Base-by-base conservation (phyloP, 1,140 invertebrate species). In the Charaxes varanes region DNA sequence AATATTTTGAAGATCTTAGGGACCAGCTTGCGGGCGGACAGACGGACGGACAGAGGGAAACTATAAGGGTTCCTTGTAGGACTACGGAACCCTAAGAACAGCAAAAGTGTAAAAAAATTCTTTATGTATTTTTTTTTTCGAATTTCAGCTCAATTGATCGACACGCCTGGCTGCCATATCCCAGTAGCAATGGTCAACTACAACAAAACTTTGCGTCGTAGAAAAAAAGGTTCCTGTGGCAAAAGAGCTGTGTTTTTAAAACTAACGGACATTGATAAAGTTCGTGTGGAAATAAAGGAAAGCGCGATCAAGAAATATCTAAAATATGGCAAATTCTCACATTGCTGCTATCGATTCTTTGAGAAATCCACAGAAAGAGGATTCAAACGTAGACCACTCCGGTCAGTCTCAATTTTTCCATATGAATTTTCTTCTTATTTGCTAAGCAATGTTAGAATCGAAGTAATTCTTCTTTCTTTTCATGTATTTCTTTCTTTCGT, bases 311-410 rank as follows among this genome's bases (percentile, higher is more conserved):
- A 42, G 30, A 52, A 54, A 43, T 65, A 64, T 48, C 40, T 62
- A 28, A 55, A 40, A 15, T 57, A 48, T 10, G 53, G 34, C 35
- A 44, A n/a, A 6, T 41, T 36, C 22, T 72, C 58, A 31, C 23
- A 60, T 10, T 80, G 76, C 27, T 80, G 76, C 35, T 65, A 76
- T 28, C 47, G 50, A 50, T 80, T 58, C 38, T 57, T 68, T 33
- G 40, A 42, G 23, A 54, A 41, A 27, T 30, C 49, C 6, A 42
- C 26, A 14, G 30, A 10, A 16, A 24, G 33, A 2, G 33, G 41
- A 24, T 41, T 38, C 16, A 31, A 50, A 38, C 36, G 52, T 34
- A 44, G 8, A 26, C 48, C 56, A 35, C 44, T 56, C 38, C 16
- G 53, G 62, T 64, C 41, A 53, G 42, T 28, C n/a, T n/a, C n/a